A percentile compares a stretch with the other conserved stretches of the same genome.
Evolutionary conservation across 2,113 vertebrate species (phyloP).

Genomic region (Sardina pilchardus): DNA sequence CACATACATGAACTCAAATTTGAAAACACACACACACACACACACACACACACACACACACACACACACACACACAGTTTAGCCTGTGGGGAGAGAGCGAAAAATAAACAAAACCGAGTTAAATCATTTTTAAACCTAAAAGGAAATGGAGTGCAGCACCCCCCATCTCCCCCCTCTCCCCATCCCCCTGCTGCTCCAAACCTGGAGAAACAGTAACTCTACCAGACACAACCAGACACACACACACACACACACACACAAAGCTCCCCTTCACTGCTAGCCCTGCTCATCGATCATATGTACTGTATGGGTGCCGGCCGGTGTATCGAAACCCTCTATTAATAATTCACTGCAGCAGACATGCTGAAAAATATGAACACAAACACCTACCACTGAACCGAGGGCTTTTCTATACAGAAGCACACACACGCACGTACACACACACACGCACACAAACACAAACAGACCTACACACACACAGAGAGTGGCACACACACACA

Average conservation of each 20-base stretch:
- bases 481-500: not conserved
- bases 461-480: conserved; percentile 32
- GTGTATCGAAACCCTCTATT: conserved; percentile 40
- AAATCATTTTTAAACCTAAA: not conserved
- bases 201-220: not conserved
- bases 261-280: not conserved
- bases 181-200: not conserved
- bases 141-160: not conserved
- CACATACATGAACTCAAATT: conserved; percentile 20
- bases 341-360: conserved; percentile 45
- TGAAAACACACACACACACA: conserved; percentile 20
- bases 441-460: conserved; percentile 39
- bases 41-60: conserved; percentile 16
- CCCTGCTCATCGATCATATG: conserved; percentile 35
- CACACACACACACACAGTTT: not conserved
- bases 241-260: not conserved
- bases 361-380: conserved; percentile 43
- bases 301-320: not conserved
- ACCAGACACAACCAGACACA: not conserved
- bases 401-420: conserved; percentile 27
- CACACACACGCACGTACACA: not conserved
- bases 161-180: not conserved
- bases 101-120: not conserved
- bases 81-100: not conserved
- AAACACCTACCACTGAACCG: conserved; percentile 31